Percentiles rank a stretch among this genome's conserved stretches.
Evolutionary conservation across 1,140 invertebrate species (phyloP).

Genomic region (Gonioctena quinquepunctata): DNA sequence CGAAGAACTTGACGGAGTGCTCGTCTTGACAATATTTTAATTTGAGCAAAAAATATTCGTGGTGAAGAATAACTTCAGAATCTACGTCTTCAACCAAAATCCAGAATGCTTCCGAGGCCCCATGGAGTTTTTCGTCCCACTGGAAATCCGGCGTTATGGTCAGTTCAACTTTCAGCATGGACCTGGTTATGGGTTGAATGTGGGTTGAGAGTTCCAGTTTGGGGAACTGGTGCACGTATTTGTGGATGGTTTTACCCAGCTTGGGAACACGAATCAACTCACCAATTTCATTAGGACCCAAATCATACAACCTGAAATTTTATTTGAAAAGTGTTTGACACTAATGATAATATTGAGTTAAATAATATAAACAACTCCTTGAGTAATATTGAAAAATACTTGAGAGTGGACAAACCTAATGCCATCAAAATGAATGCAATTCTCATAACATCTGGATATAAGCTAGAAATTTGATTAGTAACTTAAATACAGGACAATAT

Average conservation of each 20-base stretch:
- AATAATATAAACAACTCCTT: no score
- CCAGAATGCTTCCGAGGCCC: constrained; percentile 97
- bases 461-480: no score
- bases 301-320: constrained; percentile 75
- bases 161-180: constrained; percentile 91
- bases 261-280: constrained; percentile 96
- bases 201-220: constrained; percentile 93
- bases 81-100: constrained; percentile 98
- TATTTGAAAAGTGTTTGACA: no score
- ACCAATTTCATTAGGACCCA: constrained; percentile 96
- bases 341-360: no score
- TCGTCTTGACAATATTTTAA: constrained; percentile 93
- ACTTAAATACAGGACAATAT: no score
- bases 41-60: constrained; percentile 97
- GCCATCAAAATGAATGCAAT: no score
- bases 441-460: no score
- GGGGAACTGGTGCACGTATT: constrained; percentile 97
- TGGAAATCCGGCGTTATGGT: constrained; percentile 99
- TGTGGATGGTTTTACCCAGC: constrained; percentile 96
- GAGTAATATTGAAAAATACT: no score
- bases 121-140: constrained; percentile 98
- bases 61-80: constrained; percentile 93
- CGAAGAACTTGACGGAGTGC: constrained; percentile 97
- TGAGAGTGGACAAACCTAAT: no score
- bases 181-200: constrained; percentile 96